phyloP scores from a whole-genome alignment of 2,113 vertebrate species.

The Triplophysa dalaica region DNA sequence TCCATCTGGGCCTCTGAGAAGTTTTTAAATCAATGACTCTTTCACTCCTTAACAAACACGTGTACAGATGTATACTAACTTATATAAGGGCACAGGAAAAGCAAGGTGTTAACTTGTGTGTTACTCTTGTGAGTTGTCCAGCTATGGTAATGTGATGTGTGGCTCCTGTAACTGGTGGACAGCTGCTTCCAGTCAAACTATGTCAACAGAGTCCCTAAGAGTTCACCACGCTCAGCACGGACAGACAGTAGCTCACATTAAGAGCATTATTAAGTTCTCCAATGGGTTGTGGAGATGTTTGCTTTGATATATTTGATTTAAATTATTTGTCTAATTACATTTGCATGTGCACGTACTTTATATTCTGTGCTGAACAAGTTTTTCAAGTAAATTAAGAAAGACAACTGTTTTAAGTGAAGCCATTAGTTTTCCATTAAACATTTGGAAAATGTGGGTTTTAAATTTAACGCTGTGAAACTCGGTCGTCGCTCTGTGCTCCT shows the following conservation, averaged over 20 bases:
- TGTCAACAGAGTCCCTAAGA: constrained; percentile 13
- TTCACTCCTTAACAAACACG: not conserved
- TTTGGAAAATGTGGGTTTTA: constrained; percentile 11
- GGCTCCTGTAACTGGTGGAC: constrained; percentile 61
- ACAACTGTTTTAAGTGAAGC: not conserved
- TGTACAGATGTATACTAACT: not conserved
- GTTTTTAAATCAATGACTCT: constrained; percentile 12
- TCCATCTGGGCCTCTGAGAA: constrained; percentile 49
- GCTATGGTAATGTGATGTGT: constrained; percentile 61
- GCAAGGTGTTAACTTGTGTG: constrained; percentile 10
- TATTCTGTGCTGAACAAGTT: not conserved
- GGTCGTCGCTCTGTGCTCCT: not conserved
- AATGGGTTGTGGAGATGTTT: constrained; percentile 3
- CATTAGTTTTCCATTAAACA: constrained; percentile 16
- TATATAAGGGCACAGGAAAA: not conserved
- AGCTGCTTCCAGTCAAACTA: constrained; percentile 41
- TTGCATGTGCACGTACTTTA: not conserved
- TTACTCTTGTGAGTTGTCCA: constrained; percentile 65
- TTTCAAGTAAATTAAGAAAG: constrained; percentile 9
- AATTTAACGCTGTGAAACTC: not conserved
- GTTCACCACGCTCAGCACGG: not conserved
- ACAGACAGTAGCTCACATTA: constrained; percentile 15
- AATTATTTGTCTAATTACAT: not conserved
- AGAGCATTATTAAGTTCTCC: not conserved
- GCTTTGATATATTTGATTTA: not conserved